Conservation (phyloP, 2,113 vertebrate species). For the Micronycteris hirsuta region DNA sequence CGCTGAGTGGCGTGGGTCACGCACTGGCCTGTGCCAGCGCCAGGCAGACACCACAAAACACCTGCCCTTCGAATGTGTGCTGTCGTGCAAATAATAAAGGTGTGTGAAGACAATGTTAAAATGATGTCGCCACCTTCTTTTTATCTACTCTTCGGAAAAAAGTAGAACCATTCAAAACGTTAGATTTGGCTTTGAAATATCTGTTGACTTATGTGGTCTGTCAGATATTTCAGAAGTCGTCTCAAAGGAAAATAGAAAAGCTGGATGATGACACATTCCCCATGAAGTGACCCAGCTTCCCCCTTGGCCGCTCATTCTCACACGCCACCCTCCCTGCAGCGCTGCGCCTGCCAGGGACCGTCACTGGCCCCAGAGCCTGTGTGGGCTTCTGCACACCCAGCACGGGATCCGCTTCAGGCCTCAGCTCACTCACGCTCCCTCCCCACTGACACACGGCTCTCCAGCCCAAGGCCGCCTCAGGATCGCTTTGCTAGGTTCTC, state of each 20-base stretch:
- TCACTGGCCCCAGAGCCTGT: background rate
- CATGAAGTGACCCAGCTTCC: background rate
- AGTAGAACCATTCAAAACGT: background rate
- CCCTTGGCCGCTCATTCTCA: background rate
- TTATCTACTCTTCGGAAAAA: background rate
- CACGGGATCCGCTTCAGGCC: background rate
- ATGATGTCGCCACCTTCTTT: background rate
- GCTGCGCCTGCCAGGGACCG: background rate
- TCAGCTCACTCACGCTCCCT: background rate
- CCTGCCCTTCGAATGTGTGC: background rate
- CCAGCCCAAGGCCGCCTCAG: background rate
- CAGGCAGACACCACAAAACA: background rate
- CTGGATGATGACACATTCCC: background rate
- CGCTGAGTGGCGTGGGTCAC: no score
- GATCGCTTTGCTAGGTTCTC: background rate
- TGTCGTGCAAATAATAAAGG: background rate
- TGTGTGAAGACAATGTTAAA: background rate
- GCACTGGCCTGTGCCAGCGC: background rate
- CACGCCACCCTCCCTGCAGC: background rate
- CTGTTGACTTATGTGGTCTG: background rate
- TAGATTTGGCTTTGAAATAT: background rate
- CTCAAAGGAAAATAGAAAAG: background rate
- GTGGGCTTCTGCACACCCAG: background rate
- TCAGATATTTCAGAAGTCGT: slow-evolving; percentile 29
- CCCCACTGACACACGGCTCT: background rate